Base-by-base conservation (phyloP, 2,888 invertebrate species). In the Apomyelois bistriatella region DNA sequence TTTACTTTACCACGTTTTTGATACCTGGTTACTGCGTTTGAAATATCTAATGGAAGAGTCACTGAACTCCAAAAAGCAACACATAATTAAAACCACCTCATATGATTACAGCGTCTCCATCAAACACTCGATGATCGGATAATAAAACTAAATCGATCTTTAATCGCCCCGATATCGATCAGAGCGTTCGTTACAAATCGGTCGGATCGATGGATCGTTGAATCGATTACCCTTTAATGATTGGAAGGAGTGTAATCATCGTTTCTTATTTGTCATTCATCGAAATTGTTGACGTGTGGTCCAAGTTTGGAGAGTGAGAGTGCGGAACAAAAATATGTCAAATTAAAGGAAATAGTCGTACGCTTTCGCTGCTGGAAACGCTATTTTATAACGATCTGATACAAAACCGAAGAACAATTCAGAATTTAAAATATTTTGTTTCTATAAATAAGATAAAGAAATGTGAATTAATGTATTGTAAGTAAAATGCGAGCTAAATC, bases 201-300 rank as follows among this genome's bases (percentile, higher is more conserved):
- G 72, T 75, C 71, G 62, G 67, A 72, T 74, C 75, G 70, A 69
- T 69, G 64, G 57, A 64, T 66, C 65, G 64, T 50, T 61, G 70
- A 78, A 76, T 79, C 84, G 81, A 85, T 86, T 82, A 79, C 75
- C 67, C 64, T 68, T 74, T 81, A 79, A 83, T 79, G 82, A 77
- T 72, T 72, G 71, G 66, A 61, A 60, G 65, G 68, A 65, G 76
- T 76, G 77, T 75, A 82, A 87, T 87, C 83, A 82, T 73, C 74
- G 64, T 76, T 85, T 87, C 84, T 82, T 84, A 87, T 88, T 86
- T 85, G 82, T 88, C 88, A 88, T 87, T 85, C 85, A 82, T 75
- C 67, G 75, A 81, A 87, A 88, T 87, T 85, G 81, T 72, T 74
- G 16, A 48, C 38, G 50, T 48, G 35, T 70, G 78, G 73, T 59